A percentile compares a stretch with the other conserved stretches of the same genome.
Conservation (phyloP, 2,888 invertebrate species). For the Terebella lapidaria region DNA sequence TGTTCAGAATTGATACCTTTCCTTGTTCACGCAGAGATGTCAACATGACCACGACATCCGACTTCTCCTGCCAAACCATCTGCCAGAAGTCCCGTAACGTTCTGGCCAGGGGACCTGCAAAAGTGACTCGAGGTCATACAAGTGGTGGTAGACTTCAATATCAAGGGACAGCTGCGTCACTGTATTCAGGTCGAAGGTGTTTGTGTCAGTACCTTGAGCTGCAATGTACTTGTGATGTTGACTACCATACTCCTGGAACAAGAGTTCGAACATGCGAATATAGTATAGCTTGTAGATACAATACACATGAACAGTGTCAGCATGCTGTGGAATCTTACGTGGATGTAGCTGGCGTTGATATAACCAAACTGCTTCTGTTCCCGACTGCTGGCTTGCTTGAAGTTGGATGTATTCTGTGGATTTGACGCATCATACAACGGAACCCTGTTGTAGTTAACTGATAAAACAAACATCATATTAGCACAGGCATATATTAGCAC, state of each 20-base stretch:
- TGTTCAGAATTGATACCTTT: neutral
- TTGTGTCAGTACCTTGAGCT: neutral
- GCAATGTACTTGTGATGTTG: neutral
- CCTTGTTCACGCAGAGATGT: neutral
- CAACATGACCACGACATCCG: neutral
- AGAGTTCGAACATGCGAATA: neutral
- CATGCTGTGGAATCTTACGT: too few relatives aligned
- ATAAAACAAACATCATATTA: too few relatives aligned
- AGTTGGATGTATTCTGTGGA: neutral
- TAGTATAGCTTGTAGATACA: too few relatives aligned
- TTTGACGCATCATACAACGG: neutral
- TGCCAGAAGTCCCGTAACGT: neutral
- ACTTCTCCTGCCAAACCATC: neutral
- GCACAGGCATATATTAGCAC: neutral
- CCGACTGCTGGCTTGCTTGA: neutral
- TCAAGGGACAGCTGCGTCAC: too few relatives aligned
- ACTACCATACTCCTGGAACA: neutral
- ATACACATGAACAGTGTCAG: too few relatives aligned
- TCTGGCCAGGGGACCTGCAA: neutral
- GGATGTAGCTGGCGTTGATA: neutral
- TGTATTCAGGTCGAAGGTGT: too few relatives aligned
- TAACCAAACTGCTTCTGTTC: neutral
- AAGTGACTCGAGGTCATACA: too few relatives aligned
- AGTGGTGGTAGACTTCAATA: too few relatives aligned
- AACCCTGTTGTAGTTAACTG: neutral